A percentile compares a stretch with the other conserved stretches of the same genome.
Evolutionary conservation across 35 echinoderm and acorn worm species (phyloP).

Genomic region (Amphiura filiformis): DNA sequence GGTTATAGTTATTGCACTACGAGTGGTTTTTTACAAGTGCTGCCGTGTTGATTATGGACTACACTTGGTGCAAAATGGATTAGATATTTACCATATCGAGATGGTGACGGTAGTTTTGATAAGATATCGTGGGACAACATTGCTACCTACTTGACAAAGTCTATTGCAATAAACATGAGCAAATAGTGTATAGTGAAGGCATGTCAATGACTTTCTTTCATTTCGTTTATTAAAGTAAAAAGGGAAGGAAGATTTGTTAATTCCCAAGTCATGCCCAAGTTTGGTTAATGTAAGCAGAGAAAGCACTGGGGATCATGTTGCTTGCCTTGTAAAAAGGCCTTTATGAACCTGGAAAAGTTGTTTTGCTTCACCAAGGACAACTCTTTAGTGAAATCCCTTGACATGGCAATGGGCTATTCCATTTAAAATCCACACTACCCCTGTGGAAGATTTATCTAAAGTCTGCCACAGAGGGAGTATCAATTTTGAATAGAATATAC

Average conservation of each 20-base stretch:
- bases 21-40: not conserved
- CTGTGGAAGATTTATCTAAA: too few species aligned
- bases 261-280: not conserved
- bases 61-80: not conserved
- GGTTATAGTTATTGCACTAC: not conserved
- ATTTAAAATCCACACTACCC: too few species aligned
- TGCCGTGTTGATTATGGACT: not conserved
- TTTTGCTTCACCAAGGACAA: not conserved
- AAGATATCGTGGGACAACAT: not conserved
- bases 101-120: not conserved
- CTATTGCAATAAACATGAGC: conserved; percentile 1
- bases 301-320: not conserved
- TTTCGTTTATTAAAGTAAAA: not conserved
- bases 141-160: not conserved
- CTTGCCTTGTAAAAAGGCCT: not conserved
- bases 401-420: too few species aligned
- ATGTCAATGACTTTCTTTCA: not conserved
- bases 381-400: too few species aligned
- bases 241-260: not conserved
- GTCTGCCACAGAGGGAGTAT: too few species aligned
- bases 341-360: not conserved
- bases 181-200: not conserved
- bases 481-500: too few species aligned
- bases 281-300: not conserved
- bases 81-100: conserved; percentile 3